These are phyloP conservation scores for Oreotragus oreotragus DNA, from an alignment of 2,113 vertebrate genomes.

Conservation along the genomic window DNA sequence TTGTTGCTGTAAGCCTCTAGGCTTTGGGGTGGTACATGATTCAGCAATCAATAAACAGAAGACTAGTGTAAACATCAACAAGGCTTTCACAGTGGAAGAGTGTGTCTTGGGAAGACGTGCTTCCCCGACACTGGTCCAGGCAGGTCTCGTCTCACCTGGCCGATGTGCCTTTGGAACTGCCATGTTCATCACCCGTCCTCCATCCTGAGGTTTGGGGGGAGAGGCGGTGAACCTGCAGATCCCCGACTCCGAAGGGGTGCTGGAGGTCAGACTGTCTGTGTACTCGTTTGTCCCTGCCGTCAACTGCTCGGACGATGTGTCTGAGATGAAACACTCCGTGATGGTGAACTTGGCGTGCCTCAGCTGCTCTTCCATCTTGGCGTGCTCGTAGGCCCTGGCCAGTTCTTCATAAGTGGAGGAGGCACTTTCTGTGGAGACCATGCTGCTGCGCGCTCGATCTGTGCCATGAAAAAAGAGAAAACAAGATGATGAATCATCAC, in stretches of 20 bases:
- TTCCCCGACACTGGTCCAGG: fast-evolving
- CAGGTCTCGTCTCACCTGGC: conserved; percentile 87
- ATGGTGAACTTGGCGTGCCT: conserved; percentile 99
- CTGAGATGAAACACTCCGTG: conserved; percentile 99
- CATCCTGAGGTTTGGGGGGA: conserved; percentile 98
- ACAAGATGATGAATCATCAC: fast-evolving
- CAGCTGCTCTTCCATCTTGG: conserved; percentile 99
- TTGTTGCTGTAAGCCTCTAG: not conserved
- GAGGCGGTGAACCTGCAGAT: conserved; percentile 99
- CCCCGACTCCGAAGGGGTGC: conserved; percentile 98
- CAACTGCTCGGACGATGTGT: conserved; percentile 98
- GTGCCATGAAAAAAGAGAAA: not conserved
- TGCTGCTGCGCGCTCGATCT: conserved; percentile 98
- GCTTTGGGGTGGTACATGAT: not conserved
- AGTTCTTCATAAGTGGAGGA: conserved; percentile 99
- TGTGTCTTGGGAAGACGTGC: fast-evolving
- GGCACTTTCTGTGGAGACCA: conserved; percentile 99
- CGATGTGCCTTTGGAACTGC: conserved; percentile 97
- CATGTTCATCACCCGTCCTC: conserved; percentile 96
- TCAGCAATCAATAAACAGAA: not conserved
- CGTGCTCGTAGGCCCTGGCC: conserved; percentile 97
- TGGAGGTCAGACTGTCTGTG: conserved; percentile 98
- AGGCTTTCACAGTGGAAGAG: fast-evolving
- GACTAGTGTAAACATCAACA: fast-evolving
- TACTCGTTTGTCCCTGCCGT: conserved; percentile 99